Conservation (phyloP, 30 jellyfish, hydroid and myxozoan species). For the Aurelia sp. region DNA sequence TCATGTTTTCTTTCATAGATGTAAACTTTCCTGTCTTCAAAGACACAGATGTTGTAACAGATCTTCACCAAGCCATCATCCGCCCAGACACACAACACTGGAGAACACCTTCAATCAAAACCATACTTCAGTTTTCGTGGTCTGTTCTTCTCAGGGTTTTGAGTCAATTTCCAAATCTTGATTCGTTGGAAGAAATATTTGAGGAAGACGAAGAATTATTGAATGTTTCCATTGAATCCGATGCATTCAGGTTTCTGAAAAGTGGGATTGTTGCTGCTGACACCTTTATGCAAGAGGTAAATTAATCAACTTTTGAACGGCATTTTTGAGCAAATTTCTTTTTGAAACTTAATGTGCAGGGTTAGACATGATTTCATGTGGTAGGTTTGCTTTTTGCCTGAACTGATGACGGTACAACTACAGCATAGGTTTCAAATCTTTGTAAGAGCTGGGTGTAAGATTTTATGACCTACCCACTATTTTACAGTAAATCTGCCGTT, state of each 20-base stretch:
- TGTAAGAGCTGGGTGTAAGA: too few species aligned
- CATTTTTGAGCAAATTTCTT: too few species aligned
- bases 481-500: too few species aligned
- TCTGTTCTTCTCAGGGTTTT: constrained; percentile 78
- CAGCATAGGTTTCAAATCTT: too few species aligned
- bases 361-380: too few species aligned
- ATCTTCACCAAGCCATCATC: constrained; percentile 64
- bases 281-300: constrained; percentile 79
- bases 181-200: constrained; percentile 63
- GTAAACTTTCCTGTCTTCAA: constrained; percentile 70
- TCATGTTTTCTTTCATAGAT: constrained; percentile 12
- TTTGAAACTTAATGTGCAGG: too few species aligned
- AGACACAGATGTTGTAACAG: constrained; percentile 52
- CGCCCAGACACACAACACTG: constrained; percentile 76
- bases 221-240: constrained; percentile 72
- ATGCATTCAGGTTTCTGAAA: constrained; percentile 58
- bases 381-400: too few species aligned
- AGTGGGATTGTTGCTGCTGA: constrained; percentile 62
- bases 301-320: background rate
- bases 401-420: too few species aligned
- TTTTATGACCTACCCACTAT: too few species aligned
- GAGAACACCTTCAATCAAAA: constrained; percentile 81
- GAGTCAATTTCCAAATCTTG: constrained; percentile 68
- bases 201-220: constrained; percentile 85
- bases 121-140: constrained; percentile 76